Conservation (phyloP, 2,797 vertebrate species). For the Miichthys miiuy region DNA sequence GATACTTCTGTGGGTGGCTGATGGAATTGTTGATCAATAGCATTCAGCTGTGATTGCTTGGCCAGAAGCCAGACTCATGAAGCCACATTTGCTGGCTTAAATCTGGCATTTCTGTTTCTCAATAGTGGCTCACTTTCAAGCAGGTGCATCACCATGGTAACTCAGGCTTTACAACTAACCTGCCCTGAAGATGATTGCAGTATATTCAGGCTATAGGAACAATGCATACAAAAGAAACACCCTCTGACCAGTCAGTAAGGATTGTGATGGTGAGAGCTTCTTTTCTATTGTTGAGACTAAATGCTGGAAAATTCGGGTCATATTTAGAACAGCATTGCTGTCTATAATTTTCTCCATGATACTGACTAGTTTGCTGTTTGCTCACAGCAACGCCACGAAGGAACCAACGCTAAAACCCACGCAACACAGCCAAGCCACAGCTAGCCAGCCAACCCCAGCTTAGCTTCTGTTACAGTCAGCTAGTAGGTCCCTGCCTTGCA, state of each 20-base stretch:
- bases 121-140: not conserved
- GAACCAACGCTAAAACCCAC: no score
- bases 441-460: no score
- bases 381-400: no score
- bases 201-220: not conserved
- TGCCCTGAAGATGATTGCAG: not conserved
- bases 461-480: no score
- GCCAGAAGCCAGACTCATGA: not conserved
- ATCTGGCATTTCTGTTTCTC: constrained; percentile 6
- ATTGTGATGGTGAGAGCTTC: not conserved
- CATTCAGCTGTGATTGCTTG: not conserved
- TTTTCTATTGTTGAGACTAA: no score
- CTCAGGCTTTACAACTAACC: not conserved
- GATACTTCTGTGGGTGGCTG: not conserved
- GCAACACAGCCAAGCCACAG: no score
- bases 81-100: constrained; percentile 2
- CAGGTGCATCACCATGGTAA: constrained; percentile 19
- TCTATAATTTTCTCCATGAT: no score
- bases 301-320: no score
- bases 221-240: no score
- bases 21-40: not conserved
- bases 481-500: no score
- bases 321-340: no score
- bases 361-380: no score
- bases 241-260: not conserved